Conservation (phyloP, 2,113 vertebrate species). For the Piaya cayana region DNA sequence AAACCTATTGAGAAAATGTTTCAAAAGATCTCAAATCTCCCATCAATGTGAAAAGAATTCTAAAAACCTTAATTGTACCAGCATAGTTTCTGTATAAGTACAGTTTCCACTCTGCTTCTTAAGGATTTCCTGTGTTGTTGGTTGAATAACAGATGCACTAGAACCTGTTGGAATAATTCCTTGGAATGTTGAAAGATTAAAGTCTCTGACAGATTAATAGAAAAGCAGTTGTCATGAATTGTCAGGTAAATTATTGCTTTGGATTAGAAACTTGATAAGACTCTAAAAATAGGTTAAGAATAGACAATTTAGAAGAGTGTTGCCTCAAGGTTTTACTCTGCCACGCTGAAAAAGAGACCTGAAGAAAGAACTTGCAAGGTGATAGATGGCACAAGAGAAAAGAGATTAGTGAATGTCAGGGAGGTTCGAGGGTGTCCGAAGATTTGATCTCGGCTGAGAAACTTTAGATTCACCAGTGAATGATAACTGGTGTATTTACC, state of each 20-base stretch:
- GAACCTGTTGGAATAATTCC: neutral
- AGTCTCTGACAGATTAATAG: conserved; percentile 1
- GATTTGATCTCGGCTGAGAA: neutral
- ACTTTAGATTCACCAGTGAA: neutral
- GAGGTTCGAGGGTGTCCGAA: neutral
- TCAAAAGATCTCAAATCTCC: neutral
- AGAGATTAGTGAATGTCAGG: neutral
- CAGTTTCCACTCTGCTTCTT: neutral
- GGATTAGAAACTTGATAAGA: conserved; percentile 27
- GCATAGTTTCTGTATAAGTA: neutral
- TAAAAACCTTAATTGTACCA: neutral
- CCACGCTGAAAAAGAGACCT: neutral
- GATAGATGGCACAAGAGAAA: neutral
- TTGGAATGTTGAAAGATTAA: conserved; percentile 25
- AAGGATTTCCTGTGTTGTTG: neutral
- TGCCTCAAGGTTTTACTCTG: neutral
- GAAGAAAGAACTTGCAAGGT: neutral
- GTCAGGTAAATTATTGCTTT: conserved; percentile 43
- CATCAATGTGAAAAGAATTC: neutral
- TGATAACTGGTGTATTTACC: neutral
- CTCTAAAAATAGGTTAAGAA: neutral
- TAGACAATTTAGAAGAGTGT: neutral
- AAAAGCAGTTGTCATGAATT: neutral
- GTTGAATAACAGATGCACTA: neutral
- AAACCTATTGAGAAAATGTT: neutral